phyloP scores from a whole-genome alignment of 2,113 vertebrate species.

The Leucosticte australis region DNA sequence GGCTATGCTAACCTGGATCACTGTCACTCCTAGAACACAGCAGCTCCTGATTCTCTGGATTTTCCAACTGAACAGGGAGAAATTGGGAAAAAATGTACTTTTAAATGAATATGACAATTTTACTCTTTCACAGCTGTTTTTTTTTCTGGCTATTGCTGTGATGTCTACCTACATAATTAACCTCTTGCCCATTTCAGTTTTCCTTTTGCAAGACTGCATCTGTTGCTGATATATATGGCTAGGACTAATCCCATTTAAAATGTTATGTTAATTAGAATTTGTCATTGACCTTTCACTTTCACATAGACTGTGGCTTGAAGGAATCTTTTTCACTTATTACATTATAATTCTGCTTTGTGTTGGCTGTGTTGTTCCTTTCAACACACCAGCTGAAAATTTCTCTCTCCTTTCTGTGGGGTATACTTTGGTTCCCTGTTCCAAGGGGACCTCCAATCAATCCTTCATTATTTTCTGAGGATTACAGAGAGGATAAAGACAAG shows the following conservation, averaged over 20 bases:
- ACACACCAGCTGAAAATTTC: neutral
- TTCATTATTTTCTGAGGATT: neutral
- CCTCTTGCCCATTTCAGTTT: neutral
- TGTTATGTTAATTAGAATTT: constrained; percentile 9
- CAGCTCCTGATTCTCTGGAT: neutral
- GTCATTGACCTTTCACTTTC: constrained; percentile 5
- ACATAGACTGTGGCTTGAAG: neutral
- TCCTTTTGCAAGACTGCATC: neutral
- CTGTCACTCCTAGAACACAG: neutral
- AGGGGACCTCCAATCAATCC: neutral
- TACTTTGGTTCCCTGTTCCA: neutral
- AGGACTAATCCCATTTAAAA: constrained; percentile 31
- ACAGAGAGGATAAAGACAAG: neutral
- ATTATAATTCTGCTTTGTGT: neutral
- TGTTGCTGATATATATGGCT: neutral
- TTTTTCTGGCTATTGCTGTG: neutral
- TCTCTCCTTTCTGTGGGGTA: neutral
- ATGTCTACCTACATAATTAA: neutral
- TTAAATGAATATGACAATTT: neutral
- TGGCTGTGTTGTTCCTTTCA: neutral
- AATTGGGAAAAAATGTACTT: neutral
- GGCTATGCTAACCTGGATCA: neutral
- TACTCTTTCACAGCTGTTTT: neutral
- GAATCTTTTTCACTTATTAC: neutral
- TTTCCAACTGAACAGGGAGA: neutral